Base-by-base conservation (phyloP, 2,113 vertebrate genomes). In the Mobula hypostoma region DNA sequence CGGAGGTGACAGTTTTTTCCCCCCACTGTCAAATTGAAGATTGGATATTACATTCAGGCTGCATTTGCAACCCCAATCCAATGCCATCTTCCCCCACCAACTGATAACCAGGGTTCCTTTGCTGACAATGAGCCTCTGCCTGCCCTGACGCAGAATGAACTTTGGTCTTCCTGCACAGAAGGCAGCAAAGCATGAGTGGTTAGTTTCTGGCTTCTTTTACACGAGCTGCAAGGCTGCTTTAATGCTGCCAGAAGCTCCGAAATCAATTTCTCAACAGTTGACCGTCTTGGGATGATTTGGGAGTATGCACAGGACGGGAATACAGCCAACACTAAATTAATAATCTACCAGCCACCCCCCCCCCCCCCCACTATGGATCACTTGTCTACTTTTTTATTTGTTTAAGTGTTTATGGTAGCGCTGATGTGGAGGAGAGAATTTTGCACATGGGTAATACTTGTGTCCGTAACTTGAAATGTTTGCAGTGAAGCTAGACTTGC, bases 1-100 rank as follows among this genome's bases (percentile, higher is more conserved):
- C 95, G 95, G 95, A 96, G 95, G 94, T 95, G 95, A 95, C 90
- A 95, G 95, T 94, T 94, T 88, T 95, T 94, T 95, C 48, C 48
- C 48, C 48, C 48, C 48, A 4, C 48, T 48, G 48, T 94, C 7
- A 66, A 66, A 66, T 95, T 95, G 90, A 70, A 36, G n/a, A 68
- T 91, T 17, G 36, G 19, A 68, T 92, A n/a, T 91, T 91, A 92
- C 78, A 94, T 82, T 70, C 36, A 70, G 93, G 48, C 29, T 8
- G 77, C 19, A 5, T 8, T 12, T 21, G 40, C 76, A 2, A 12
- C 63, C 21, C 2, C 48, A 78, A 94, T 27, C 92, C 91, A 76
- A 12, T 90, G 24, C 72, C 17, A 74, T 48, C 94, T 94, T 48
- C 40, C n/a, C 79, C 36, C 79, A 32, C 58, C 61, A 6, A 66